Base-by-base conservation (phyloP, 1,140 invertebrate species). In the Sipha flava region DNA sequence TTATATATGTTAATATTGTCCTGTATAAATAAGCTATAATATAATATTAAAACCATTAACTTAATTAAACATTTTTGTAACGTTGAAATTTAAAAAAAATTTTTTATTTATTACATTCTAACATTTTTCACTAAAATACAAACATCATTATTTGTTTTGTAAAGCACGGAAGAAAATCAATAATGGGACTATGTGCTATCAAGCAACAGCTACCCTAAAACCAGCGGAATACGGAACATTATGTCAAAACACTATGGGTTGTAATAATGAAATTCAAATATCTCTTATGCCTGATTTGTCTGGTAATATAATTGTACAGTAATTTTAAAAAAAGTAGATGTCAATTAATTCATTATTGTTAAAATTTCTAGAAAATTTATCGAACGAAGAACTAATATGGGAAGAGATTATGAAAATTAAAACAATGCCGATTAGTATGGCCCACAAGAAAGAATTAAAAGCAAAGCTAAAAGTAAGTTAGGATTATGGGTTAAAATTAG, bases 341-440 rank as follows among this genome's bases (percentile, higher is more conserved):
- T n/a, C n/a, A n/a, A n/a, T n/a, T 14, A 54, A 45, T 79, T 29
- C 29, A 18, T 81, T 5, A 23, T 16, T 43, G 77, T 81, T n/a
- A 34, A 16, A 23, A 73, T 54, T 49, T 85, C 0, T 83, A 89
- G 91, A 93, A 85, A 92, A 92, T 85, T 86, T 93, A 57, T 92
- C 92, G 7, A 93, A 94, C 82, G 93, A 95, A 85, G 91, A 93
- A 84, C 88, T 91, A 12, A 92, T 92, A 10, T 94, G 92, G 92
- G 91, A 94, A 83, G 92, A 94, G 86, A 93, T 95, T 47, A 93
- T 92, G 90, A 90, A 92, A 83, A 93, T 95, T 40, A 94, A 94
- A 84, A 89, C 91, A 0, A 90, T 93, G 89, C 92, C 93, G 3
- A 89, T 94, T 14, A 90, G 90, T 14, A 94, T 95, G 92, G 86